Conservation (phyloP, 2,113 vertebrate genomes). For the Crocuta crocuta region DNA sequence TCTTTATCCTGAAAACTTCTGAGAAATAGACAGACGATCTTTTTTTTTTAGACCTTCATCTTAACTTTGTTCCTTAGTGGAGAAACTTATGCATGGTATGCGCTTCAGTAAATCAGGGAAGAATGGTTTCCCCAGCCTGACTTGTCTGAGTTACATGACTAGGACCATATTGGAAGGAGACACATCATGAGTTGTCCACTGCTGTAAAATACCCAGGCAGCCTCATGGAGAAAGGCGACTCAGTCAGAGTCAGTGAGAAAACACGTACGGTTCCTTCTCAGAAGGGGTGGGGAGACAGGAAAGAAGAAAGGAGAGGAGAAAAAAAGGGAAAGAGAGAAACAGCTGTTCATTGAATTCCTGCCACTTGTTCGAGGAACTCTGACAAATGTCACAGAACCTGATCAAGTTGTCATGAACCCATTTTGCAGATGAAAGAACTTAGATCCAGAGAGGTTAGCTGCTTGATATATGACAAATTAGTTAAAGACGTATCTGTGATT, state of each 20-base stretch:
- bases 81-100: neutral
- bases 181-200: neutral
- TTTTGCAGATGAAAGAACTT: neutral
- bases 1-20: neutral
- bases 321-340: neutral
- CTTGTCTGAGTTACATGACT: neutral
- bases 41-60: neutral
- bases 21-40: neutral
- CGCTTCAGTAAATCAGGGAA: neutral
- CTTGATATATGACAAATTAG: neutral
- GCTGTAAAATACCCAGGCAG: neutral
- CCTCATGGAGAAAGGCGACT: neutral
- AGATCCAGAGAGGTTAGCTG: neutral
- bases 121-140: neutral
- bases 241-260: neutral
- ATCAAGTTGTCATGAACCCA: neutral
- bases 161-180: neutral
- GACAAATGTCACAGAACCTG: neutral
- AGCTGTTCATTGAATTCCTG: neutral
- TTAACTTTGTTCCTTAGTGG: slow-evolving; percentile 16
- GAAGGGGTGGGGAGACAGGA: neutral
- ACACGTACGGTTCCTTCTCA: neutral
- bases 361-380: neutral
- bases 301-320: neutral
- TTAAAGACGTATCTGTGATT: neutral